These are phyloP conservation scores for Tricholauxania praeusta DNA, from an alignment of 2,888 invertebrate species.

Conservation along the genomic window DNA sequence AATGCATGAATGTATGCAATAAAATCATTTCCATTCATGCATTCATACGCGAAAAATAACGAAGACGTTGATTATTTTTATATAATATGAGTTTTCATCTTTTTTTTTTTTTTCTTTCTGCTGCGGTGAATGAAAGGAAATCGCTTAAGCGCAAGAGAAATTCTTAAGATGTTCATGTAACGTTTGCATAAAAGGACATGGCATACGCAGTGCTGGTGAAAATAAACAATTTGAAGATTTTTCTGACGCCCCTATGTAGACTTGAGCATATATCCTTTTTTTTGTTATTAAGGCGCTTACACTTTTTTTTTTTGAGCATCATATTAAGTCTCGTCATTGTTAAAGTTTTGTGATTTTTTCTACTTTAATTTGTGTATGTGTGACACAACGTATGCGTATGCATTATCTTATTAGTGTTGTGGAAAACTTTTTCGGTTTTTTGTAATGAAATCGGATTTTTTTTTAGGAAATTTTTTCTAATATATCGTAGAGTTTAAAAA, in stretches of 20 bases:
- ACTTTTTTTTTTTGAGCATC: too few species aligned
- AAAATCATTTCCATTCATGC: constrained; percentile 30
- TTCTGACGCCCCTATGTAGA: background rate
- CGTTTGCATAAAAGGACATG: constrained; percentile 14
- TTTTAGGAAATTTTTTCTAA: too few species aligned
- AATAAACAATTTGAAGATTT: constrained; percentile 13
- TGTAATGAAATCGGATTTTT: too few species aligned
- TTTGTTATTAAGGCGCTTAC: background rate
- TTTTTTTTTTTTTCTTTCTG: constrained; percentile 6
- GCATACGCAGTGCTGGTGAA: background rate
- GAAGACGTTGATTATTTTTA: constrained; percentile 20
- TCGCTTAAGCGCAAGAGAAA: constrained; percentile 10
- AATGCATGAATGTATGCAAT: constrained; percentile 9
- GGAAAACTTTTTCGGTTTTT: too few species aligned
- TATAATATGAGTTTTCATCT: too few species aligned
- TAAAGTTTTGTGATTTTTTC: constrained; percentile 1
- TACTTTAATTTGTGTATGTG: constrained; percentile 18
- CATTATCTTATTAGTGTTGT: too few species aligned
- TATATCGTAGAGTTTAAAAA: too few species aligned
- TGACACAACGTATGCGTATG: constrained; percentile 14
- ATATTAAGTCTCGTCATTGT: too few species aligned
- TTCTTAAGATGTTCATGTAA: constrained; percentile 1
- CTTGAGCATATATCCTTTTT: constrained; percentile 22
- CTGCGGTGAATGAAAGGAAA: constrained; percentile 1
- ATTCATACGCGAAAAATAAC: constrained; percentile 38